These are phyloP conservation scores for Melanerpes formicivorus DNA, from an alignment of 2,113 vertebrate species.

Conservation along the genomic window DNA sequence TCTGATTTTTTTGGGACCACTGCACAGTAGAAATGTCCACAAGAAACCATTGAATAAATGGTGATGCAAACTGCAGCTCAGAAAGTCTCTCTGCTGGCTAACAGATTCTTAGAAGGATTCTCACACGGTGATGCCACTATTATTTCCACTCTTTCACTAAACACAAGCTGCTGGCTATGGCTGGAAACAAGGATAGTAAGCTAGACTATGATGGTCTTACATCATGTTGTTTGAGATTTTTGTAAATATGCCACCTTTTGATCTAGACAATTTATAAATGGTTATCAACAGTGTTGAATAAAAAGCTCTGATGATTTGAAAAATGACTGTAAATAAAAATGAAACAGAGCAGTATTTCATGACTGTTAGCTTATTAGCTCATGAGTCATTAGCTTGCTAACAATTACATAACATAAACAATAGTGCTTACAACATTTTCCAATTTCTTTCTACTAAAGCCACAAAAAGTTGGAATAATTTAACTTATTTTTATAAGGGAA, in stretches of 20 bases:
- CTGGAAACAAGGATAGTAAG: neutral
- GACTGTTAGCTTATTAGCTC: neutral
- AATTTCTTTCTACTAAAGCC: neutral
- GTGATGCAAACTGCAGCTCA: neutral
- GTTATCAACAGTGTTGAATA: neutral
- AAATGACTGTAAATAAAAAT: neutral
- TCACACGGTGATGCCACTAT: neutral
- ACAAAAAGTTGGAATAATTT: neutral
- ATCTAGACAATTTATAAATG: neutral
- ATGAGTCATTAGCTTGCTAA: neutral
- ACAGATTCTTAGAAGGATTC: neutral
- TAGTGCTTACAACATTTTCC: neutral
- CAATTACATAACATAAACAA: neutral
- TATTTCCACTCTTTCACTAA: neutral
- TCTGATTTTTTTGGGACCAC: neutral
- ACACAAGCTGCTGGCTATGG: neutral
- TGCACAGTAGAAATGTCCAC: neutral
- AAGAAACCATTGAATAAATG: neutral
- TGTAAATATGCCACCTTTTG: neutral
- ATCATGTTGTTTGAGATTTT: neutral
- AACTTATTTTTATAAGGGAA: neutral
- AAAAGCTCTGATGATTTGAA: neutral
- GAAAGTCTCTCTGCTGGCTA: neutral
- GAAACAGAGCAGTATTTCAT: neutral
- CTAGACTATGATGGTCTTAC: neutral